Conservation (phyloP, 2,113 vertebrate species). For the Nyctereutes procyonoides region DNA sequence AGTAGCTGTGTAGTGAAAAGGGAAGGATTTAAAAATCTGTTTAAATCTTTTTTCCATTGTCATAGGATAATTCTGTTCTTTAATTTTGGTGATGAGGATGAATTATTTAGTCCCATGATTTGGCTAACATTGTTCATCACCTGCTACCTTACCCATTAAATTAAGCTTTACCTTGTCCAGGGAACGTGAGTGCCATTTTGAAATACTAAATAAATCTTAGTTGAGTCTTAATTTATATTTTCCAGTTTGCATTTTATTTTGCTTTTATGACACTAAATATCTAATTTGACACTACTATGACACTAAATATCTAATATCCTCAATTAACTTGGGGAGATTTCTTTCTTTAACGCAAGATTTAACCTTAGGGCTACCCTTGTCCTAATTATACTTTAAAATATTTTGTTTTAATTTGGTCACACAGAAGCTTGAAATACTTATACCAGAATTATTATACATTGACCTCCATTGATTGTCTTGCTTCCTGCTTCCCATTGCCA, state of each 20-base stretch:
- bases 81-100: not conserved
- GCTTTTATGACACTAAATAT: constrained; percentile 20
- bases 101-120: not conserved
- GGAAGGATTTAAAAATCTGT: not conserved
- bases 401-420: constrained; percentile 30
- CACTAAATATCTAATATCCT: not conserved
- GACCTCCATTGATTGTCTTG: not conserved
- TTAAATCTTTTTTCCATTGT: not conserved
- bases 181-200: not conserved
- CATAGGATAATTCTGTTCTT: not conserved
- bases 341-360: not conserved
- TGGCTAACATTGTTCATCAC: not conserved
- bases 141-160: not conserved
- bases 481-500: constrained; percentile 12
- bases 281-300: not conserved
- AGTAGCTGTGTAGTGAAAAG: not conserved
- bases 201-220: constrained; percentile 18
- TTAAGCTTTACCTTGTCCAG: not conserved
- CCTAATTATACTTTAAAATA: not conserved
- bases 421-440: not conserved
- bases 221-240: not conserved
- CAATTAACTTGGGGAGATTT: not conserved
- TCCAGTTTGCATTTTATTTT: not conserved
- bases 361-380: not conserved
- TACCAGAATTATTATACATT: not conserved